Percentiles rank a stretch among this genome's conserved stretches.
These are phyloP conservation scores for Erpobdella octoculata DNA, from an alignment of 2,888 invertebrate genomes.

Conservation along the genomic window DNA sequence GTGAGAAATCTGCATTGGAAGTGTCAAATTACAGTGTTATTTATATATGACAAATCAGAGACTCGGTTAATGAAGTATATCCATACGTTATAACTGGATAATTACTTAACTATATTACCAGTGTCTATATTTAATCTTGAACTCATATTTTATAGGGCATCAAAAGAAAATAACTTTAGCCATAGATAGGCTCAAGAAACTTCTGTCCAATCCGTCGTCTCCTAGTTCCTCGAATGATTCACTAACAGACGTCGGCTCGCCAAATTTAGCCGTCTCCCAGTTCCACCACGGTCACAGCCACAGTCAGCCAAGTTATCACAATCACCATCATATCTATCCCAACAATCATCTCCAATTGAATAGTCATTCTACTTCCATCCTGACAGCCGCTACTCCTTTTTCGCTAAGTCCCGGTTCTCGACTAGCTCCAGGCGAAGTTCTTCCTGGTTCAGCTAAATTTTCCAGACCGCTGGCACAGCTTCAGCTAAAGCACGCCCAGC, in stretches of 20 bases:
- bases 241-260: not conserved
- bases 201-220: conserved; percentile 37
- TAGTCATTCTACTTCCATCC: no score
- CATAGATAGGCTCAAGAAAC: conserved; percentile 89
- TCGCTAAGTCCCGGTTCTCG: no score
- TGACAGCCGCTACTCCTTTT: no score
- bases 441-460: not conserved
- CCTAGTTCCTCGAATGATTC: not conserved
- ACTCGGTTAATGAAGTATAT: no score
- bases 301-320: not conserved
- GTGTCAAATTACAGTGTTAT: no score
- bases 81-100: no score
- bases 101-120: no score
- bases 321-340: not conserved
- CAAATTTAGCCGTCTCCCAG: no score
- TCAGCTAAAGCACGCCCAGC: not conserved
- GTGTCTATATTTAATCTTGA: no score
- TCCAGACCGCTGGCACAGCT: not conserved
- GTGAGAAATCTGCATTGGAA: no score
- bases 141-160: conserved; percentile 63
- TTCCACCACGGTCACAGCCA: not conserved
- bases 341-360: not conserved
- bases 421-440: no score
- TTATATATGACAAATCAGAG: no score
- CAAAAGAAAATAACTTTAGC: conserved; percentile 96